These are phyloP conservation scores for Hybognathus amarus DNA, from an alignment of 2,797 vertebrate genomes.

Conservation along the genomic window DNA sequence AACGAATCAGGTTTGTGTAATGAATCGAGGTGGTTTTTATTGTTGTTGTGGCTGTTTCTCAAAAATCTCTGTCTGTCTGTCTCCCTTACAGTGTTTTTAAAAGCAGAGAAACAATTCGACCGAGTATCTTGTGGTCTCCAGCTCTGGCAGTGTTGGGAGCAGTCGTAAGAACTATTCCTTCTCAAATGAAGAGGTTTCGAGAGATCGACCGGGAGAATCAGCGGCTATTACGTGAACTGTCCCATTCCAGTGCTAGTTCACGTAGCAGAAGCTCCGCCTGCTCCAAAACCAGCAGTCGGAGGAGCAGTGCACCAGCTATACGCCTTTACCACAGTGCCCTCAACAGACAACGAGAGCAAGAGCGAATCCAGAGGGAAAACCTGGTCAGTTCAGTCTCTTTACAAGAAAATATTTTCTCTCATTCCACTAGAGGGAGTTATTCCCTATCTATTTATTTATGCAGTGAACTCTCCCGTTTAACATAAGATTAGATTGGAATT, in stretches of 20 bases:
- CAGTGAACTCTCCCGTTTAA: neutral
- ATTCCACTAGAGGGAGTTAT: slow-evolving; percentile 40
- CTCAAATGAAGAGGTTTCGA: slow-evolving; percentile 84
- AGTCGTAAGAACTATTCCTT: slow-evolving; percentile 91
- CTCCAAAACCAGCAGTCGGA: slow-evolving; percentile 42
- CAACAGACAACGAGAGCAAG: slow-evolving; percentile 90
- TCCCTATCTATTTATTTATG: neutral
- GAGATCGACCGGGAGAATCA: slow-evolving; percentile 92
- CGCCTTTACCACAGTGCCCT: slow-evolving; percentile 84
- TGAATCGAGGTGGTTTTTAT: neutral
- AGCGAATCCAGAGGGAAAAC: slow-evolving; percentile 92
- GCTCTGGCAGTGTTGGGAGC: slow-evolving; percentile 59
- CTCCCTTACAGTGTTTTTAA: slow-evolving; percentile 74
- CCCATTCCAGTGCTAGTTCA: slow-evolving; percentile 75
- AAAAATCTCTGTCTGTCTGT: neutral
- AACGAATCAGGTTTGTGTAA: slow-evolving; percentile 21
- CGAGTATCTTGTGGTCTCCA: slow-evolving; percentile 69
- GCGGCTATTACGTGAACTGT: slow-evolving; percentile 86
- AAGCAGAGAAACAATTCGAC: slow-evolving; percentile 77
- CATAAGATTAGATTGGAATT: neutral
- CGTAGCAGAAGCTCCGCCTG: slow-evolving; percentile 64
- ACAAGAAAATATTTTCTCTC: neutral
- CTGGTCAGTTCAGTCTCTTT: slow-evolving; percentile 79
- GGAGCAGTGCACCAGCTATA: slow-evolving; percentile 37
- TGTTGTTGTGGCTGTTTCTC: neutral